These are phyloP conservation scores for Megaptera novaeangliae DNA, from an alignment of 2,113 vertebrate species.

Conservation along the genomic window DNA sequence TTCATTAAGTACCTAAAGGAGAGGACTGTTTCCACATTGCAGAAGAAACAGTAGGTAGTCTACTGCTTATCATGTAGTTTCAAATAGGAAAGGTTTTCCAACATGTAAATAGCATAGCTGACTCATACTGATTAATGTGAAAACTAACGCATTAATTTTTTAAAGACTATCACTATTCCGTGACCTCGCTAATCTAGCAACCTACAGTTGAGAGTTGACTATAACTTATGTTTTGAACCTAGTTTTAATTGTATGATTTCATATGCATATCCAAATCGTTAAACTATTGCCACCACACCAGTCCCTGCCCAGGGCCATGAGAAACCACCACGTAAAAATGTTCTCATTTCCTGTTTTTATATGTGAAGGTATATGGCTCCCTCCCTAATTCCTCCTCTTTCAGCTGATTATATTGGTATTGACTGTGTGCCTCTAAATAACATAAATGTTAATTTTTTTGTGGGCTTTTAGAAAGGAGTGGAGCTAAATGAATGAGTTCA, in stretches of 20 bases:
- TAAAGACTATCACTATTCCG: background rate
- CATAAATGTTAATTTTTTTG: background rate
- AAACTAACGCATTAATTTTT: background rate
- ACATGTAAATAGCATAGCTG: background rate
- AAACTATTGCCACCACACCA: background rate
- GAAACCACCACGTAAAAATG: background rate
- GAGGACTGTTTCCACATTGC: background rate
- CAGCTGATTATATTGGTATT: background rate
- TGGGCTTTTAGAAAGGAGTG: background rate
- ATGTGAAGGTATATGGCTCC: background rate
- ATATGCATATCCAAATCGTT: background rate
- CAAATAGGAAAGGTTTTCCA: background rate
- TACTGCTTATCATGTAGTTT: background rate
- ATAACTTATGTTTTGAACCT: background rate
- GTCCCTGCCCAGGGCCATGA: background rate
- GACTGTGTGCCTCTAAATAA: background rate
- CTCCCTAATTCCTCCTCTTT: background rate
- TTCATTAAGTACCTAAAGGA: background rate
- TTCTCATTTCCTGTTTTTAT: background rate
- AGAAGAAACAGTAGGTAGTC: background rate
- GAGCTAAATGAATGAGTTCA: background rate
- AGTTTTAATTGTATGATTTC: background rate
- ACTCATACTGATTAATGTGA: background rate
- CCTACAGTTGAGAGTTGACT: background rate
- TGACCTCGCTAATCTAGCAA: background rate